phyloP scores from a whole-genome alignment of 1,140 invertebrate species.

The Drosophila grimshawi region DNA sequence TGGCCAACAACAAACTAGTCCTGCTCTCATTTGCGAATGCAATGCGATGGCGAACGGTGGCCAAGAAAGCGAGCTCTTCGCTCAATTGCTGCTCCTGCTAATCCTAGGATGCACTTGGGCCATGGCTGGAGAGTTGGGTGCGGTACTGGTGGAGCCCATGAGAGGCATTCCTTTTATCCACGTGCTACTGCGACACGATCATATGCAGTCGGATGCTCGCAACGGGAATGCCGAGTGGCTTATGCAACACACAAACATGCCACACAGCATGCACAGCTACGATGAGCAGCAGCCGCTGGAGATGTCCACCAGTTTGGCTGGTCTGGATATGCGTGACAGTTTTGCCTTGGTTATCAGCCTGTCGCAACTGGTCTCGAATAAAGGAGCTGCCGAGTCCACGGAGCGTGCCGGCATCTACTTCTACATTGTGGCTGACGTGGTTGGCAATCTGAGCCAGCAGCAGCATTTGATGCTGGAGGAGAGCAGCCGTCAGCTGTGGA shows the following conservation, averaged over 20 bases:
- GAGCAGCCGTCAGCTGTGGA: conserved; percentile 53
- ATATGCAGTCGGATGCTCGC: conserved; percentile 35
- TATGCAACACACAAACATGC: conserved; percentile 24
- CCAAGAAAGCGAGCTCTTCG: not conserved
- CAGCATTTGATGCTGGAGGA: conserved; percentile 44
- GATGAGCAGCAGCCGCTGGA: conserved; percentile 21
- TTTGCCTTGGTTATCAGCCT: conserved; percentile 45
- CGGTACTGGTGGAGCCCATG: conserved; percentile 38
- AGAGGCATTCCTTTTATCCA: conserved; percentile 42
- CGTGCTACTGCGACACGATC: conserved; percentile 38
- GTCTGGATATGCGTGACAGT: conserved; percentile 31
- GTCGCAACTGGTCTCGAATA: conserved; percentile 32
- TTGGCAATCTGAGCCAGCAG: conserved; percentile 8
- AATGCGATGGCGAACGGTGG: conserved; percentile 36
- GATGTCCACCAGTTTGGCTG: not conserved
- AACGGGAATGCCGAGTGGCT: conserved; percentile 60
- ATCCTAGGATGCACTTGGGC: not conserved
- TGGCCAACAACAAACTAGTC: not conserved
- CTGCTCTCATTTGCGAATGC: conserved; percentile 48
- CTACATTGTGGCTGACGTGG: conserved; percentile 51
- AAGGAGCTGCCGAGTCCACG: conserved; percentile 7
- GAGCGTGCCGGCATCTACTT: conserved; percentile 46
- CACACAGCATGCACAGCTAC: conserved; percentile 41
- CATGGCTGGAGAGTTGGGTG: conserved; percentile 21
- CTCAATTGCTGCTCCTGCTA: conserved; percentile 8